Base-by-base conservation (phyloP, 2,797 vertebrate species). In the Sphaeramia orbicularis region DNA sequence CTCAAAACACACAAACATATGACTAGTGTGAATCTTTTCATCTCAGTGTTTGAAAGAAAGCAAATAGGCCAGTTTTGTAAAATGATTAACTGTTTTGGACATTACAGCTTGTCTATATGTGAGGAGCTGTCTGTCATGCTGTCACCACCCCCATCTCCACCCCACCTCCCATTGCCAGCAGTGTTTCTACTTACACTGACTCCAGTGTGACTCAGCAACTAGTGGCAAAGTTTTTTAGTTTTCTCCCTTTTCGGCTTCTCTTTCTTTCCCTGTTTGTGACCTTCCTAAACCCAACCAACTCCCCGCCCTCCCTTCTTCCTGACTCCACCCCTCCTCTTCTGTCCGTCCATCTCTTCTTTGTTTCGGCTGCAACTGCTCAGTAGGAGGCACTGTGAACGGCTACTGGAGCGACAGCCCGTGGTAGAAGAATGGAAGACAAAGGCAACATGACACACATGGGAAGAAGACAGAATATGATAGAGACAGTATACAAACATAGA, bases 401-500 rank as follows among this genome's bases (percentile, higher is more conserved):
- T 93, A 93, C 91, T 95, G 94, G 94, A 95, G 91, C 74, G 94
- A 94, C 94, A 94, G 93, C 80, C 91, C 92, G 2, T 92, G 93
- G 91, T 94, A 94, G 90, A 91, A 74, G 71, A 89, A 74, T 14
- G 10, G 74, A 71, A 18, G 56, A 55, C 66, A 57, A 74, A 80
- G 44, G 41, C 71, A 58, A 66, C 66, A 78, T 51, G n/a, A 60
- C 59, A 49, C 40, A 56, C 1, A 30, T 30, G 38, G 63, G 76
- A 64, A 73, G 84, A 84, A 64, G 72, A 71, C 47, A 69, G 62
- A 83, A 54, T 49, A 67, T 45, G 64, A 65, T 64, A 77, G 68
- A 74, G 63, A 80, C 60, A 65, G 51, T 73, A 66, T 69, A 59
- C 71, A 61, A 75, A 80, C 47, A 74, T 65, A 81, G 57, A 83